Evolutionary conservation across 2,797 vertebrate species (phyloP).

Genomic region (Sciurus vulgaris): DNA sequence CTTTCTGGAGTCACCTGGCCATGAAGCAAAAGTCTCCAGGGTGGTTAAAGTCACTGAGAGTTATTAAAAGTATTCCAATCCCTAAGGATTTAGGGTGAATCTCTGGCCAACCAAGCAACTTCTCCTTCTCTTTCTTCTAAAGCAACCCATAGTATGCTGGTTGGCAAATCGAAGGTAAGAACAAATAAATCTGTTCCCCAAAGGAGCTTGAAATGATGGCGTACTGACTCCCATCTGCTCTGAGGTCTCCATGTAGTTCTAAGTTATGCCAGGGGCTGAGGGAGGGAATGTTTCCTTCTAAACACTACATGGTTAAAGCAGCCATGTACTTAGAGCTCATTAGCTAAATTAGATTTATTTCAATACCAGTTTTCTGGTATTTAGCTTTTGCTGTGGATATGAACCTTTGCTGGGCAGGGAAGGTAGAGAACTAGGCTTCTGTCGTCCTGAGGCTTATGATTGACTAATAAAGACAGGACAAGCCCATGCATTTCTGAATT

Average conservation of each 20-base stretch:
- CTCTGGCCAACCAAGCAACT: neutral
- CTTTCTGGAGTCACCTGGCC: neutral
- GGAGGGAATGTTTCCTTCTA: neutral
- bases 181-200: neutral
- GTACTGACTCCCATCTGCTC: neutral
- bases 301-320: neutral
- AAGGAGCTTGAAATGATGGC: neutral
- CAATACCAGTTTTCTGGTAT: neutral
- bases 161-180: neutral
- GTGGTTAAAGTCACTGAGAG: neutral
- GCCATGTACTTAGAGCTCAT: neutral
- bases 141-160: neutral
- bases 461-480: neutral
- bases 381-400: conserved; percentile 46
- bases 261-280: neutral
- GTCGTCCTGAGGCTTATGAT: neutral
- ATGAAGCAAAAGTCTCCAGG: neutral
- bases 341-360: conserved; percentile 55
- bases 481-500: neutral
- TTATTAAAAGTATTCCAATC: neutral
- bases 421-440: neutral
- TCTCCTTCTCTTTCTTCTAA: neutral
- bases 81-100: neutral
- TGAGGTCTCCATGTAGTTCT: neutral
- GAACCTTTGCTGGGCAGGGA: neutral